A percentile compares a stretch with the other conserved stretches of the same genome.
phyloP scores from a whole-genome alignment of 2,888 invertebrate species.

The Lumbricus terrestris region DNA sequence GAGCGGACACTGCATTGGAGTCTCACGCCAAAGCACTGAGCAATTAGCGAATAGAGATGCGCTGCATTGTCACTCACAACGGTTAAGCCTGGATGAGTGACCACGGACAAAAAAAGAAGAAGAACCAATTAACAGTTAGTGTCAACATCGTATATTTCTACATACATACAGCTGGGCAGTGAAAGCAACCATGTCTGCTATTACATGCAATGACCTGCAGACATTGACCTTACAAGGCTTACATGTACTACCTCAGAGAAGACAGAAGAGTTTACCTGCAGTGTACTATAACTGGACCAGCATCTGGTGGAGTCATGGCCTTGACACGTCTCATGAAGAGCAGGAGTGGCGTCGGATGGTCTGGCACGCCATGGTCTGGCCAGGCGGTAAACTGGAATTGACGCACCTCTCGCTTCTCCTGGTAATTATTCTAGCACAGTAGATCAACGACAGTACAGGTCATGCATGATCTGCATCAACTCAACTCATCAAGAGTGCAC shows the following conservation, averaged over 20 bases:
- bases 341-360: constrained; percentile 96
- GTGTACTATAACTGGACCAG: constrained; percentile 91
- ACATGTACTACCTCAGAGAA: too few species aligned
- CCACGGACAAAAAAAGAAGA: too few species aligned
- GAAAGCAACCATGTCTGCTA: not conserved
- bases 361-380: constrained; percentile 98
- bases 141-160: not conserved
- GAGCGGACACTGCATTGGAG: too few species aligned
- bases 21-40: too few species aligned
- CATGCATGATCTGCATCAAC: not conserved
- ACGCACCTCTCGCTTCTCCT: constrained; percentile 81
- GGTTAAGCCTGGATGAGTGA: too few species aligned
- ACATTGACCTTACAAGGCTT: too few species aligned
- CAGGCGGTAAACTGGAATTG: constrained; percentile 98
- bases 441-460: not conserved
- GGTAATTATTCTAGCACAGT: constrained; percentile 51
- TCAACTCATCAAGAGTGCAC: not conserved
- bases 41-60: too few species aligned
- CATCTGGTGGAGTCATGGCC: constrained; percentile 72
- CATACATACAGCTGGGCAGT: not conserved
- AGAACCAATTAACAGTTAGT: not conserved
- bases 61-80: too few species aligned
- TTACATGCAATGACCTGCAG: not conserved
- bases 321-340: constrained; percentile 93
- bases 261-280: constrained; percentile 65